Conservation (phyloP, 2,797 vertebrate genomes). For the Clarias pachynema region DNA sequence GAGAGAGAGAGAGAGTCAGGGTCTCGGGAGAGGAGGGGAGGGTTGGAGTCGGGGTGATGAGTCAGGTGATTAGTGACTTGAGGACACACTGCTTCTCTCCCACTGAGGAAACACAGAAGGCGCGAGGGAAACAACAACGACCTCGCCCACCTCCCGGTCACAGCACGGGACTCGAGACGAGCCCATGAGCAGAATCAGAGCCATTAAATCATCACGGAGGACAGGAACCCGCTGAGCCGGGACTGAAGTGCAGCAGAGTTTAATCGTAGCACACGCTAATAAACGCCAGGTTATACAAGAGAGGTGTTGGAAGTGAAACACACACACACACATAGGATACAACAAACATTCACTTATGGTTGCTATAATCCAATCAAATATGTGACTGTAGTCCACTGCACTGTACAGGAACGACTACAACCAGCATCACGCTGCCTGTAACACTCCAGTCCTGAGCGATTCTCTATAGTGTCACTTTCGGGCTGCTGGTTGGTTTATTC, state of each 20-base stretch:
- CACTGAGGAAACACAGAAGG: conserved; percentile 12
- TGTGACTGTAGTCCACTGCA: not conserved
- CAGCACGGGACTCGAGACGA: not conserved
- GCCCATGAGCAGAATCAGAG: conserved; percentile 9
- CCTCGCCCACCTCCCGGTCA: not conserved
- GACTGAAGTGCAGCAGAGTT: not conserved
- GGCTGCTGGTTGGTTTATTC: too few relatives aligned
- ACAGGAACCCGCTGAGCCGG: not conserved
- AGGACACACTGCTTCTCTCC: conserved; percentile 22
- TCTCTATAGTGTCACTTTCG: too few relatives aligned
- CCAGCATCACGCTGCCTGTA: not conserved
- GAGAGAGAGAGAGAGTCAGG: not conserved
- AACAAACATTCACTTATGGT: too few relatives aligned
- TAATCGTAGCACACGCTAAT: conserved; percentile 3
- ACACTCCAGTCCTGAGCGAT: too few relatives aligned
- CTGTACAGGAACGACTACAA: not conserved
- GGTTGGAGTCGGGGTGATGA: not conserved
- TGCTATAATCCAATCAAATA: not conserved
- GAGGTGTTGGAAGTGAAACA: not conserved
- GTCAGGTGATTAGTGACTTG: conserved; percentile 22
- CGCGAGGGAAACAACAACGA: not conserved
- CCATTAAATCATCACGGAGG: not conserved
- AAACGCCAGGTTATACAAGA: not conserved
- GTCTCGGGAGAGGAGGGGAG: not conserved
- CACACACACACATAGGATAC: not conserved